phyloP scores from a whole-genome alignment of 2,113 vertebrate species.

The Pyrgilauda ruficollis region DNA sequence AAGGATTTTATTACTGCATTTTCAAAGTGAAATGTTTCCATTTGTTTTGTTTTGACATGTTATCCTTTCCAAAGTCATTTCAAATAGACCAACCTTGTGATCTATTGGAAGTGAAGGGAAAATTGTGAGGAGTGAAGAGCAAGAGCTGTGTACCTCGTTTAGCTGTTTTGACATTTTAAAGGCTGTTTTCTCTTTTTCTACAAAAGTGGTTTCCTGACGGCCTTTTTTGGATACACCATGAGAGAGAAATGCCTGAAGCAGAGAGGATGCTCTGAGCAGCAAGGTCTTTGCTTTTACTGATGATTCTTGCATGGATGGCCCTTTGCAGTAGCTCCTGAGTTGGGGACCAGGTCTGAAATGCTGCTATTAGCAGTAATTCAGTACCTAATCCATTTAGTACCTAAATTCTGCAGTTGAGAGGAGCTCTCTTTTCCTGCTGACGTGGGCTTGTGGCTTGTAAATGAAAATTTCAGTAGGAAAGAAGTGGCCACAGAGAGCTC shows the following conservation, averaged over 20 bases:
- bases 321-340: neutral
- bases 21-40: neutral
- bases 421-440: neutral
- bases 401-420: neutral
- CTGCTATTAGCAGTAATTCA: neutral
- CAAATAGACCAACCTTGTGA: neutral
- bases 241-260: neutral
- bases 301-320: neutral
- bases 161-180: neutral
- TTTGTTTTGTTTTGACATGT: neutral
- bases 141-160: neutral
- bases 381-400: neutral
- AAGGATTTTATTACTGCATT: neutral
- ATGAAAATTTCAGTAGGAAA: neutral
- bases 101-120: neutral
- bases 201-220: neutral
- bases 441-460: neutral
- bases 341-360: neutral
- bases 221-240: neutral
- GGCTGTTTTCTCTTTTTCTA: neutral
- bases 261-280: neutral
- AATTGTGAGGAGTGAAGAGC: neutral
- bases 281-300: neutral
- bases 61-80: neutral
- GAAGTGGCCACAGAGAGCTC: neutral